phyloP scores from a whole-genome alignment of 2,888 invertebrate species.

The Callyntrura guangdongensis region DNA sequence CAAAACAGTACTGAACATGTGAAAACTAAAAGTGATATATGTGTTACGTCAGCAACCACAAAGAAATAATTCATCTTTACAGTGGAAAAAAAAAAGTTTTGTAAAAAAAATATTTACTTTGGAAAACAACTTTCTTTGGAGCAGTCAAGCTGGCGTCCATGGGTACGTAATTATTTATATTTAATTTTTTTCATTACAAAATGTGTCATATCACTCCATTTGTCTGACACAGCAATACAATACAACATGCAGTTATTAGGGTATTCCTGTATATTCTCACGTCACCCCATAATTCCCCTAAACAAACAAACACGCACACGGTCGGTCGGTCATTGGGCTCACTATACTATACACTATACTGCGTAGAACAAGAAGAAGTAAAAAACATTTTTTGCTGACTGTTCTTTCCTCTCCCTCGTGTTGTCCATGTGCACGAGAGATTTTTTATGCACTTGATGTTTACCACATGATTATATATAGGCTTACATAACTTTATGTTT shows the following conservation, averaged over 20 bases:
- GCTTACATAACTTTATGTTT: too few species aligned
- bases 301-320: too few species aligned
- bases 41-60: background rate
- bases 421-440: too few species aligned
- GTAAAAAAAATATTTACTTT: background rate
- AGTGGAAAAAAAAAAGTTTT: background rate
- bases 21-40: background rate
- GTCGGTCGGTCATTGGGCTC: too few species aligned
- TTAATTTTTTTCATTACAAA: background rate
- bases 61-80: background rate
- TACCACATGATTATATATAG: too few species aligned
- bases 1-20: background rate
- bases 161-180: constrained; percentile 37
- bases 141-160: constrained; percentile 66
- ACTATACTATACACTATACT: background rate
- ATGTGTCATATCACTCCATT: background rate
- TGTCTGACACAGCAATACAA: background rate
- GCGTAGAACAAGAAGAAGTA: background rate
- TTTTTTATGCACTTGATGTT: too few species aligned
- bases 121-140: background rate
- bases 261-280: background rate
- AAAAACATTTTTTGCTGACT: too few species aligned
- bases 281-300: background rate
- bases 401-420: too few species aligned
- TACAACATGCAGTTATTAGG: background rate